Evolutionary conservation across 1,140 invertebrate genomes (phyloP), one percentile per base, ranked within the genome.

Genomic region (Sitophilus oryzae): DNA sequence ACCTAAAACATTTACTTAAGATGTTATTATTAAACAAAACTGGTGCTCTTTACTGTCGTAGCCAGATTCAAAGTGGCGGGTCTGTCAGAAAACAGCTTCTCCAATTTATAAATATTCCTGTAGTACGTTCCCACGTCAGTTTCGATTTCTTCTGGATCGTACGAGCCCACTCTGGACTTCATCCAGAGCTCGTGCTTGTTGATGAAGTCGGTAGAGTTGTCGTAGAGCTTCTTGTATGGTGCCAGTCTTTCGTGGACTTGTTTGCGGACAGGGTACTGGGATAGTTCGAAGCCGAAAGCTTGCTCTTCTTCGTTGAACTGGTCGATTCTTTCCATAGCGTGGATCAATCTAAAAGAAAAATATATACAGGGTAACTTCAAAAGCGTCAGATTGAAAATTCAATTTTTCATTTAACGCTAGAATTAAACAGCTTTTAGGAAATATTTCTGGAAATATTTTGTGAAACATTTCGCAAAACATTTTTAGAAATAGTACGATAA

Each of bases 221-320:
- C 91, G 67, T 92, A 98, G 1, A 98, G 76, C 64, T 86, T 86
- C 66, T 93, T 88, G 69, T 86, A 98, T 0, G 95, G 93, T 37
- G 76, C 73, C 8, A 93, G 70, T 69, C 82, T 86, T 59, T 91
- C 88, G 52, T 81, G 79, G 1, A 83, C 75, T 66, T 81, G 67
- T 70, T 87, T 89, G 51, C 93, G 77, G 51, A 88, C 76, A 0
- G 93, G 91, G 80, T 97, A 97, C 47, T 89, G 82, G 0, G 93
- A 93, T 9, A 85, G 69, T 68, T 95, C 86, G 85, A 90, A 96
- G 10, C 84, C 87, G 71, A 93, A 97, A 22, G 91, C 80, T 55
- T 81, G 77, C 71, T 98, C 95, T 70, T 98, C 94, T 66, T 84
- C 84, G 70, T 98, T 98, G 61, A 97, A 94, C 49, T 83, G 77